Percentiles rank a stretch among this genome's conserved stretches.
Conservation (phyloP, 2,888 invertebrate species). For the Aproaerema taeniolella region DNA sequence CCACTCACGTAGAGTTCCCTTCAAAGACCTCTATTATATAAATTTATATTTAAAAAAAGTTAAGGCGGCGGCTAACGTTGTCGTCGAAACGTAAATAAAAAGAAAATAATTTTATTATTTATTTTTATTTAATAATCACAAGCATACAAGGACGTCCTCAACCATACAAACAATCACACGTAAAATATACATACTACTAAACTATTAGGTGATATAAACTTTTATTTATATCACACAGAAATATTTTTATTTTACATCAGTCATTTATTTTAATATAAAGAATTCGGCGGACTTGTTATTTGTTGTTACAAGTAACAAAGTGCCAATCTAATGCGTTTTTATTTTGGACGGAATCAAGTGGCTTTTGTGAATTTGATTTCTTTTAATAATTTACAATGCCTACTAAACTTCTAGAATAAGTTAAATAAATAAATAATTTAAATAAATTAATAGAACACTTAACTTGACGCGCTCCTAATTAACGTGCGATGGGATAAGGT, state of each 20-base stretch:
- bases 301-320: conserved; percentile 42
- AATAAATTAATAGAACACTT: conserved; percentile 64
- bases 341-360: conserved; percentile 28
- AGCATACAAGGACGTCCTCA: conserved; percentile 76
- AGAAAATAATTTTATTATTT: conserved; percentile 6
- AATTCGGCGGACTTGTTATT: conserved; percentile 57
- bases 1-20: too few species aligned
- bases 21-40: too few species aligned
- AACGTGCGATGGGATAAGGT: conserved; percentile 43
- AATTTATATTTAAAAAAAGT: too few species aligned
- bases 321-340: conserved; percentile 43
- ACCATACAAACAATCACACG: conserved; percentile 53
- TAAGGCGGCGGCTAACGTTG: too few species aligned
- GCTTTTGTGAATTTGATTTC: conserved; percentile 20
- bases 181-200: conserved; percentile 65
- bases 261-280: conserved; percentile 61
- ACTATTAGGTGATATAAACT: conserved; percentile 65
- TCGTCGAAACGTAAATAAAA: too few species aligned
- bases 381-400: conserved; percentile 36
- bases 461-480: conserved; percentile 39
- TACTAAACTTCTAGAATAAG: conserved; percentile 68
- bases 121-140: conserved; percentile 65
- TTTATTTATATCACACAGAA: conserved; percentile 67
- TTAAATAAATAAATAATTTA: conserved; percentile 74
- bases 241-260: conserved; percentile 72